phyloP scores from a whole-genome alignment of 2,888 invertebrate genomes.

The Xestia c-nigrum region DNA sequence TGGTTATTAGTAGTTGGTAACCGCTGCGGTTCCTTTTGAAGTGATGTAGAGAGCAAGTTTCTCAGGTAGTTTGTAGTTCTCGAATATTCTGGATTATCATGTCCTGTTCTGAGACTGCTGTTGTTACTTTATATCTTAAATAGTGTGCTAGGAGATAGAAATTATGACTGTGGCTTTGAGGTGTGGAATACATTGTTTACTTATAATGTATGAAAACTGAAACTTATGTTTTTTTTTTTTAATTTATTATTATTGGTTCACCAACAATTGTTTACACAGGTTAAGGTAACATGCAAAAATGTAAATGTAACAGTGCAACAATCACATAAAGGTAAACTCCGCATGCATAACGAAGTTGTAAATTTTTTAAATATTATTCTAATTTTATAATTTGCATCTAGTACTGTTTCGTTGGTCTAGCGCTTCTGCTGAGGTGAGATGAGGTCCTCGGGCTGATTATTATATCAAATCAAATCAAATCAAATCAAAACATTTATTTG shows the following conservation, averaged over 20 bases:
- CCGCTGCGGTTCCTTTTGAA: slow-evolving; percentile 39
- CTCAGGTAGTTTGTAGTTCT: slow-evolving; percentile 47
- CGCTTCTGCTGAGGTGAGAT: neutral
- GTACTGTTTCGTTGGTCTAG: neutral
- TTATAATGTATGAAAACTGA: too few relatives aligned
- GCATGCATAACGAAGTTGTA: too few relatives aligned
- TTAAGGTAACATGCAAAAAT: too few relatives aligned
- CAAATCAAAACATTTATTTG: too few relatives aligned
- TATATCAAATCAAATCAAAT: too few relatives aligned
- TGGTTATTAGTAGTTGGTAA: slow-evolving; percentile 49
- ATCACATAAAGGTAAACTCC: too few relatives aligned
- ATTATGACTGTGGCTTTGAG: slow-evolving; percentile 1
- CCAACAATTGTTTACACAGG: too few relatives aligned
- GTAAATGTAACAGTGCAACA: too few relatives aligned
- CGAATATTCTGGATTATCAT: slow-evolving; percentile 43
- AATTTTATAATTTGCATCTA: too few relatives aligned
- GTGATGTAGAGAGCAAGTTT: slow-evolving; percentile 46
- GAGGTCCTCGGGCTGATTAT: neutral
- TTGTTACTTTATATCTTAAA: slow-evolving; percentile 12
- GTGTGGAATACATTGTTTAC: neutral
- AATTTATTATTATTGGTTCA: too few relatives aligned
- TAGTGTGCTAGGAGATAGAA: neutral
- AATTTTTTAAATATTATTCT: too few relatives aligned
- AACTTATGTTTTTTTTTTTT: too few relatives aligned
- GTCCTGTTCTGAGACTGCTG: slow-evolving; percentile 17